Conservation (phyloP, 1,140 invertebrate species). For the Euschistus heros region DNA sequence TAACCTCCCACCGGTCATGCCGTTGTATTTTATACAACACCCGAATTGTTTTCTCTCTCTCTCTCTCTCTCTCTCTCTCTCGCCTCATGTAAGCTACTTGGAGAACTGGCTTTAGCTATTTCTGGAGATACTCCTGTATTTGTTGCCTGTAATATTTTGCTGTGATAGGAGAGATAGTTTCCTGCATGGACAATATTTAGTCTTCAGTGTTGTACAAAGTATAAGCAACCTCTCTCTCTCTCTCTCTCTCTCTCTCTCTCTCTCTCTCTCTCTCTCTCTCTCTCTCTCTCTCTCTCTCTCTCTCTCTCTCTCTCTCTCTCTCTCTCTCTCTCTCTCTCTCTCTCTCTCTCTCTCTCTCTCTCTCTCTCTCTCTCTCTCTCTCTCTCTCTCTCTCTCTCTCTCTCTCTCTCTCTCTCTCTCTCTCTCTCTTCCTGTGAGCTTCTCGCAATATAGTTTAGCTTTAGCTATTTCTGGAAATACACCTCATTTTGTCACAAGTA, state of each 20-base stretch:
- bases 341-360: constrained; percentile 7
- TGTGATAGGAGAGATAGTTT: too few species aligned
- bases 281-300: constrained; percentile 6
- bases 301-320: neutral
- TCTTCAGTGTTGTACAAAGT: too few species aligned
- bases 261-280: neutral
- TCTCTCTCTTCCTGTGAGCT: too few species aligned
- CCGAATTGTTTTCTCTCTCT: neutral
- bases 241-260: neutral
- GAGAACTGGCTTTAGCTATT: too few species aligned
- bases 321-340: neutral
- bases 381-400: constrained; percentile 4
- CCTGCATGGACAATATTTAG: too few species aligned
- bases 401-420: neutral
- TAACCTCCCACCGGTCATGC: too few species aligned
- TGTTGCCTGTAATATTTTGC: too few species aligned
- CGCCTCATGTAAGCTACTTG: too few species aligned
- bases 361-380: neutral
- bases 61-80: constrained; percentile 14
- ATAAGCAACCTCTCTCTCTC: neutral
- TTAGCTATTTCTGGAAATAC: neutral
- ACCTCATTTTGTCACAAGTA: neutral
- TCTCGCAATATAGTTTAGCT: neutral
- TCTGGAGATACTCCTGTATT: too few species aligned
- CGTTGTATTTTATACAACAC: too few species aligned